Conservation (phyloP, 1,140 invertebrate genomes). For the Papilio dardanus region DNA sequence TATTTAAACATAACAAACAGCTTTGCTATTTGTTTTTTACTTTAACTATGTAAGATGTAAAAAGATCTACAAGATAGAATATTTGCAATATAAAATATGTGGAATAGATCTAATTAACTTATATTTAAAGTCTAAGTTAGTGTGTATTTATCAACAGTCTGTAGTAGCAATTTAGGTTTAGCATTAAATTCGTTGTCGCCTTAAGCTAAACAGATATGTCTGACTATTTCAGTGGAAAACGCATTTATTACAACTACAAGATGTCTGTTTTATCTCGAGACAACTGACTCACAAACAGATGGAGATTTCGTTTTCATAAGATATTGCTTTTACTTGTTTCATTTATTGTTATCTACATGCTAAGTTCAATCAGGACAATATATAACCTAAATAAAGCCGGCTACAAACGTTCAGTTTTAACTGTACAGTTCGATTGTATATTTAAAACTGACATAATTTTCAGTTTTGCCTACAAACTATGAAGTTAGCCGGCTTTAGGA, state of each 20-base stretch:
- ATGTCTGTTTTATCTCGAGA: slow-evolving; percentile 15
- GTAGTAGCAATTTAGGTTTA: background rate
- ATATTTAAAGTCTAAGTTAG: background rate
- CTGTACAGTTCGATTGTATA: too few species aligned
- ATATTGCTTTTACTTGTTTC: background rate
- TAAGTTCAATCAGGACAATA: background rate
- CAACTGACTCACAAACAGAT: background rate
- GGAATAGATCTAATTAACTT: too few species aligned
- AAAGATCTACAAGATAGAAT: too few species aligned
- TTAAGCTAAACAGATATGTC: slow-evolving; percentile 13
- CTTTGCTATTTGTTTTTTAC: too few species aligned
- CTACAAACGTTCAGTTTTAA: too few species aligned
- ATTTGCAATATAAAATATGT: too few species aligned
- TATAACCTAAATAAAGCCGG: background rate
- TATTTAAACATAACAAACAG: too few species aligned
- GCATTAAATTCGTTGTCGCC: background rate
- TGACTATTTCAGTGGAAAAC: background rate
- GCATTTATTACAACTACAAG: background rate
- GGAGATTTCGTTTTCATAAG: background rate
- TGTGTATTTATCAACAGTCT: background rate
- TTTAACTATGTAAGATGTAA: too few species aligned
- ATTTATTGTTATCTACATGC: background rate
- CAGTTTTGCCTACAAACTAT: too few species aligned
- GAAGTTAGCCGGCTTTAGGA: too few species aligned
- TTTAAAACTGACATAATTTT: too few species aligned